Base-by-base conservation (phyloP, 2,113 vertebrate genomes). In the Gasterosteus aculeatus region DNA sequence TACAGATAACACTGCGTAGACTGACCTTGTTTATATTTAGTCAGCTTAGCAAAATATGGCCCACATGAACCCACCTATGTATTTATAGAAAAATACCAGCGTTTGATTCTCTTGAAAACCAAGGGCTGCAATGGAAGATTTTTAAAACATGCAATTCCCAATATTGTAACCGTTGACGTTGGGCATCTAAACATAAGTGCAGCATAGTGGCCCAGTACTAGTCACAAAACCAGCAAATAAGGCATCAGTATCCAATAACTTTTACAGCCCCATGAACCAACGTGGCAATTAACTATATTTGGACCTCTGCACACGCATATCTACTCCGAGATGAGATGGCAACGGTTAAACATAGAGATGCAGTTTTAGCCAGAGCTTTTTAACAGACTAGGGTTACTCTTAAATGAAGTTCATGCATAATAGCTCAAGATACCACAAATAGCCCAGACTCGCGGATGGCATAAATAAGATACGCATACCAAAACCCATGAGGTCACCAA, bases 11-110 rank as follows among this genome's bases (percentile, higher is more conserved):
- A 78, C 72, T 41, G 58, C 29, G 19, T 44, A 78, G 82, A 84
- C 63, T 65, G 72, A 66, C n/a, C 64, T 87, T 87, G 86, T 92
- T 93, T 95, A 86, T 92, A 89, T 93, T 92, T 92, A 91, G 83
- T 84, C 85, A 19, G 31, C 60, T 83, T 82, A 85, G 75, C 76
- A 92, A 87, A 73, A 68, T 85, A 83, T 87, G 67, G 81, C 47
- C 53, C 77, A 71, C 69, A 70, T 91, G 87, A 91, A 76, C 77
- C 62, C 69, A 1, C 26, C 61, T 31, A 79, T 63, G 33, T 94
- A 85, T 94, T 94, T 91, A 80, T 91, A 91, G 75, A 64, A 41
- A 47, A 72, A 84, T 72, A 58, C 11, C 49, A 22, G 77, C 58
- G 15, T 81, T 84, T 83, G 87, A 80, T 83, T 85, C 89, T 6